phyloP scores from a whole-genome alignment of 2,113 vertebrate genomes.

The Hypocryptadius cinnamomeus region DNA sequence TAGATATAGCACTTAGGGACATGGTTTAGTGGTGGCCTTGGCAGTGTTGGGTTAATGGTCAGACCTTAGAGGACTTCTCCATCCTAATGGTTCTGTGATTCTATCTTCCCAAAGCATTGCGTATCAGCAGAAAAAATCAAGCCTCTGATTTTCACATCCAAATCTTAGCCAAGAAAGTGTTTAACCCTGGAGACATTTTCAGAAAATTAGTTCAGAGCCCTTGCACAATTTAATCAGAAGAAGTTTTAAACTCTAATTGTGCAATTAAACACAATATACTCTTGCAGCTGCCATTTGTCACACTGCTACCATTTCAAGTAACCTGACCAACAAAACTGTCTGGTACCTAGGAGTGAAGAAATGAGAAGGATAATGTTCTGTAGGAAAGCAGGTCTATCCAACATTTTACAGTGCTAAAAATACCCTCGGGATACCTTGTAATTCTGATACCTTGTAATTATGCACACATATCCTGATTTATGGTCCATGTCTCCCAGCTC shows the following conservation, averaged over 20 bases:
- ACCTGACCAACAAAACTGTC: neutral
- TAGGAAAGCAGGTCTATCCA: conserved; percentile 16
- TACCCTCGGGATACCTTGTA: conserved; percentile 40
- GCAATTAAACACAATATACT: conserved; percentile 37
- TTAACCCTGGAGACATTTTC: neutral
- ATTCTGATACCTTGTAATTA: conserved; percentile 64
- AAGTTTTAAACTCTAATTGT: conserved; percentile 31
- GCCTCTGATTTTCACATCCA: neutral
- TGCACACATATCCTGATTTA: conserved; percentile 59
- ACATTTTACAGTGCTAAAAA: conserved; percentile 39
- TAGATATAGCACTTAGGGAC: neutral
- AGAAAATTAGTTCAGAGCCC: conserved; percentile 25
- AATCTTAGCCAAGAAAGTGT: neutral
- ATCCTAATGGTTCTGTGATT: neutral
- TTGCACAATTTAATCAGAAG: conserved; percentile 39
- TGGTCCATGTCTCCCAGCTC: conserved; percentile 58
- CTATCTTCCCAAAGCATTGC: neutral
- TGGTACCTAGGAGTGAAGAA: conserved; percentile 11
- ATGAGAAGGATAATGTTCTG: conserved; percentile 32
- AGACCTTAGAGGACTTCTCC: neutral
- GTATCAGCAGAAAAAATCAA: neutral
- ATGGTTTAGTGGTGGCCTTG: neutral
- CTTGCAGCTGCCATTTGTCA: conserved; percentile 26
- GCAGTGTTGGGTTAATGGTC: neutral
- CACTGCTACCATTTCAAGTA: neutral